Evolutionary conservation across 2,888 invertebrate genomes (phyloP), one percentile per base, ranked within the genome.

Genomic region (Miltochrista miniata): DNA sequence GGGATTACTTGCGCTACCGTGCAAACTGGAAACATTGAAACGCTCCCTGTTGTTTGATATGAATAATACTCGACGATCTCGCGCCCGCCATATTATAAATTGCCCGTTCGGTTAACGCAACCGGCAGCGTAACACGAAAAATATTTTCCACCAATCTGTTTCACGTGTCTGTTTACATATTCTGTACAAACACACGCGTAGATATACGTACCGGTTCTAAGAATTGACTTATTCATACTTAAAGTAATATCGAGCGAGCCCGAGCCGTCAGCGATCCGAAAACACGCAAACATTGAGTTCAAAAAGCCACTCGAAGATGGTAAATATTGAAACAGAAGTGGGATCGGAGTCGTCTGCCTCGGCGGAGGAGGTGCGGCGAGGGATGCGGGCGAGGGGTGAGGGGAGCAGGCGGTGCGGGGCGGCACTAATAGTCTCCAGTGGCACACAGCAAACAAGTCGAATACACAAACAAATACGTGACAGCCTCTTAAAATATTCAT

Each of bases 321-420:
- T 90, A 90, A 91, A 91, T 91, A 91, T 91, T 91, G 90, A 87
- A 90, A 85, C 85, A 90, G 90, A 87, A 88, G 88, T 87, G 88
- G 88, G 87, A 90, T 89, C 84, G 86, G 82, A 87, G 88, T 83
- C 84, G 86, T 85, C 88, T 80, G 79, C 71, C 74, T 72, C 72
- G 72, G 70, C n/a, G 66, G 69, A 65, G 48, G 49, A 64, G 41
- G 36, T 31, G 34, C 46, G 68, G 66, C 72, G 55, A 62, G 69
- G 59, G 59, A 67, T 54, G 51, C 60, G 57, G 59, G 51, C 60
- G 57, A 59, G 58, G 52, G 58, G 54, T 53, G 59, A 59, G 38
- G n/a, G 38, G n/a, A 35, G 40, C 53, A 69, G 52, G 59, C 53
- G 64, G 51, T 49, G 44, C 49, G 46, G 47, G 66, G 70, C 66